phyloP scores from a whole-genome alignment of 1,140 invertebrate genomes.

The Cardiocondyla obscurior region DNA sequence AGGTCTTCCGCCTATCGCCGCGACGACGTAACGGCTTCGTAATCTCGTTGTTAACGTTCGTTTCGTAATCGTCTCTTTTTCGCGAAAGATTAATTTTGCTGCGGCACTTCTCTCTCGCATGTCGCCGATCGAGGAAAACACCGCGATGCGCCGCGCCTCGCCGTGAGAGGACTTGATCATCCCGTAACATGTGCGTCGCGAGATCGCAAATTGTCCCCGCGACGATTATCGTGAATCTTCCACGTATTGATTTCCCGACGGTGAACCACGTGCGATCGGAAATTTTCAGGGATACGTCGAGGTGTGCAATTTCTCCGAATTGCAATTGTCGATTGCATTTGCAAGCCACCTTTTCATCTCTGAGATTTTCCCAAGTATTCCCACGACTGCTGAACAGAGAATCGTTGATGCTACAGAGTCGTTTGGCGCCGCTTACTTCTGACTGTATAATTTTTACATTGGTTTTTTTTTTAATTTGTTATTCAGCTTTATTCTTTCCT shows the following conservation, averaged over 20 bases:
- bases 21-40: not conserved
- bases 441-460: not conserved
- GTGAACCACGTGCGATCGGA: not conserved
- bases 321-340: not conserved
- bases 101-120: not conserved
- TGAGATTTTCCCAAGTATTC: not conserved
- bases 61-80: slow-evolving; percentile 41
- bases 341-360: not conserved
- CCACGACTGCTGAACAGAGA: not conserved
- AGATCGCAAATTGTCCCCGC: not conserved
- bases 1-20: not conserved
- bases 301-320: not conserved
- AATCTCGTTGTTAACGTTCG: slow-evolving; percentile 18
- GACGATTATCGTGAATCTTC: not conserved
- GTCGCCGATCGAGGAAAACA: not conserved
- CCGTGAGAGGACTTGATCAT: slow-evolving; percentile 9
- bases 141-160: not conserved
- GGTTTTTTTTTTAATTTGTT: not conserved
- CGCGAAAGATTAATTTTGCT: not conserved
- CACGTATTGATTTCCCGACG: not conserved
- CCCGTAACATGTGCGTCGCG: not conserved
- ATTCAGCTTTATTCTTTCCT: too few species aligned
- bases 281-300: not conserved
- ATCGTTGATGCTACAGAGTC: not conserved
- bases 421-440: not conserved